A percentile compares a stretch with the other conserved stretches of the same genome.
Evolutionary conservation across 2,888 invertebrate genomes (phyloP).

Genomic region (Eristalis intricaria): DNA sequence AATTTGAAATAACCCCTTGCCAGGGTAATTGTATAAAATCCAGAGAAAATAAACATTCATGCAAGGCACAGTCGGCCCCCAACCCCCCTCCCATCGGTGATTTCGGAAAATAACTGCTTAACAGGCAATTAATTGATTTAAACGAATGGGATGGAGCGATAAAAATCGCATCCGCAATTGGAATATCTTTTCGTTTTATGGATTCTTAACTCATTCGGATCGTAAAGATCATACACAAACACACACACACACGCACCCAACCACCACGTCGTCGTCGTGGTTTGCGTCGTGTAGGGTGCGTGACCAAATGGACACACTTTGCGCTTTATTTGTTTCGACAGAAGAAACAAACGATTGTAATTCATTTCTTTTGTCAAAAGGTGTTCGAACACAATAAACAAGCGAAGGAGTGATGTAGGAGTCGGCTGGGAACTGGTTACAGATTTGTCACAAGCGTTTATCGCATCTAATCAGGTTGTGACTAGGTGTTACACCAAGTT

Average conservation of each 20-base stretch:
- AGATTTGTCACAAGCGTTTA: neutral
- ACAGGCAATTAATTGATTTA: slow-evolving; percentile 54
- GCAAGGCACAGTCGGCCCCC: neutral
- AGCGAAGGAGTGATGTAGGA: neutral
- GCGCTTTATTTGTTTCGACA: slow-evolving; percentile 16
- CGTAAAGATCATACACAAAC: slow-evolving; percentile 25
- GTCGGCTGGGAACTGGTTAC: neutral
- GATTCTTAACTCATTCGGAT: slow-evolving; percentile 37
- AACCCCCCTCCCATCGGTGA: neutral
- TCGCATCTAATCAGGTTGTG: neutral
- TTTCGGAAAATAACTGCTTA: slow-evolving; percentile 22
- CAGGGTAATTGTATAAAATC: slow-evolving; percentile 1
- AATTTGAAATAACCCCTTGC: slow-evolving; percentile 1
- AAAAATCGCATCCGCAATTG: slow-evolving; percentile 56
- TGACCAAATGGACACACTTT: slow-evolving; percentile 50
- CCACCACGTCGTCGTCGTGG: neutral
- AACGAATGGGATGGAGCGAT: slow-evolving; percentile 48
- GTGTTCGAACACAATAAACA: neutral
- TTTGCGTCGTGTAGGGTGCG: slow-evolving; percentile 5
- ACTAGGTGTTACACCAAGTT: neutral
- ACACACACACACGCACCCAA: neutral
- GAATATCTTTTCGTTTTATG: slow-evolving; percentile 37
- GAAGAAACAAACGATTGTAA: slow-evolving; percentile 8
- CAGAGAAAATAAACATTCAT: neutral
- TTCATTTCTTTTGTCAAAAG: neutral